These are phyloP conservation scores for Nestor notabilis DNA, from an alignment of 2,113 vertebrate species.

Conservation along the genomic window DNA sequence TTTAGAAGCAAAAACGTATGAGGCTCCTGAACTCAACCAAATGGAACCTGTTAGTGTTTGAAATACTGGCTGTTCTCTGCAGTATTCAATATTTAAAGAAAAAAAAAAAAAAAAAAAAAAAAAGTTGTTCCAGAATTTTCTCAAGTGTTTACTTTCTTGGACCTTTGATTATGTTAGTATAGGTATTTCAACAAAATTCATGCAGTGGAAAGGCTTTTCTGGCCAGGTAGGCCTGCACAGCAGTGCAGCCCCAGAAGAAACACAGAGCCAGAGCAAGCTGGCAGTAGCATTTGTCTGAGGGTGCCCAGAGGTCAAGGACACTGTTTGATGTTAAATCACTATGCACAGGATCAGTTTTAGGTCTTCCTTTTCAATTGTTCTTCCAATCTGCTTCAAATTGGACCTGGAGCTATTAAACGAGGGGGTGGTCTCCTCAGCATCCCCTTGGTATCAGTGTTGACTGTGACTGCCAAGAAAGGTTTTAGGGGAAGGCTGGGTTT, in stretches of 20 bases:
- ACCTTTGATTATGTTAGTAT: not conserved
- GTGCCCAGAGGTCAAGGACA: accelerated
- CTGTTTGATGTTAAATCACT: not conserved
- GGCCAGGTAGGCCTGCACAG: not conserved
- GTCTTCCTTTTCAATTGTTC: not conserved
- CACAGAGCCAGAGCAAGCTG: not conserved
- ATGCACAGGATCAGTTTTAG: not conserved
- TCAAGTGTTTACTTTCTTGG: not conserved
- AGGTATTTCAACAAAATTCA: not conserved
- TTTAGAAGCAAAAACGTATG: not conserved
- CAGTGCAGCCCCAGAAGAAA: not conserved
- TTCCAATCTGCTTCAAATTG: not conserved
- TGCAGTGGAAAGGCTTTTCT: not conserved
- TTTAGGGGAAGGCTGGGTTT: not conserved
- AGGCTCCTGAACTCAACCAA: not conserved
- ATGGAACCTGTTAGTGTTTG: not conserved
- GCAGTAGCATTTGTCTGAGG: not conserved
- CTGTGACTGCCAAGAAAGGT: not conserved
- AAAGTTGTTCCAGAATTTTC: not conserved
- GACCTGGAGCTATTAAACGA: not conserved
- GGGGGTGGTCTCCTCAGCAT: not conserved
- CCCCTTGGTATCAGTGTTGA: accelerated
- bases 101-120: not conserved
- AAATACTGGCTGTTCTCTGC: not conserved
- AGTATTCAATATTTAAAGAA: not conserved